Percentiles rank a stretch among this genome's conserved stretches.
Evolutionary conservation across 2,113 vertebrate genomes (phyloP).

Genomic region (Hemichromis elongatus): DNA sequence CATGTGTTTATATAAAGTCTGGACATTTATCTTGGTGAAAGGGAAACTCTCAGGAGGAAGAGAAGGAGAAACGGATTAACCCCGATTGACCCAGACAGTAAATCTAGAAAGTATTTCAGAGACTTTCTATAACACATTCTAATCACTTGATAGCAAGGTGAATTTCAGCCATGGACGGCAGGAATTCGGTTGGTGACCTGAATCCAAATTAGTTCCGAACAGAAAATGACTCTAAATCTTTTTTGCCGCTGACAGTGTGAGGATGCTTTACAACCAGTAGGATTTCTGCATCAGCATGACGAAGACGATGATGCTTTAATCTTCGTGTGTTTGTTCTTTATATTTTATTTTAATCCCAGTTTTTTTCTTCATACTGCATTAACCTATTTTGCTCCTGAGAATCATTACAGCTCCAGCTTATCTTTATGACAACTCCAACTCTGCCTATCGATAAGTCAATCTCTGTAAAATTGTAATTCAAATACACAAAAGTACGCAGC

Average conservation of each 20-base stretch:
- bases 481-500: background rate
- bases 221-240: conserved; percentile 26
- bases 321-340: conserved; percentile 30
- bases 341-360: conserved; percentile 4
- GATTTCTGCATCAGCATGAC: conserved; percentile 37
- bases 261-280: conserved; percentile 25
- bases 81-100: background rate
- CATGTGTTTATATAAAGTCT: background rate
- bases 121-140: background rate
- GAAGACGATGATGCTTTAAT: conserved; percentile 38
- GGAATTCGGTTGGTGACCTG: background rate
- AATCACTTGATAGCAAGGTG: background rate
- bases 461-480: background rate
- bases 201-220: conserved; percentile 34
- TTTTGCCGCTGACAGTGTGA: conserved; percentile 22
- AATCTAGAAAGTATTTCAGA: background rate
- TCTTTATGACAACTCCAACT: background rate
- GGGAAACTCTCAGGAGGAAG: background rate
- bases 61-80: background rate
- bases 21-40: background rate
- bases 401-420: conserved; percentile 30
- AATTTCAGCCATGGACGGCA: background rate
- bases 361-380: conserved; percentile 31
- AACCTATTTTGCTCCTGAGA: conserved; percentile 43
- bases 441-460: conserved; percentile 2